Evolutionary conservation across 2,888 invertebrate species (phyloP).

Genomic region (Cheilosia vulpina): DNA sequence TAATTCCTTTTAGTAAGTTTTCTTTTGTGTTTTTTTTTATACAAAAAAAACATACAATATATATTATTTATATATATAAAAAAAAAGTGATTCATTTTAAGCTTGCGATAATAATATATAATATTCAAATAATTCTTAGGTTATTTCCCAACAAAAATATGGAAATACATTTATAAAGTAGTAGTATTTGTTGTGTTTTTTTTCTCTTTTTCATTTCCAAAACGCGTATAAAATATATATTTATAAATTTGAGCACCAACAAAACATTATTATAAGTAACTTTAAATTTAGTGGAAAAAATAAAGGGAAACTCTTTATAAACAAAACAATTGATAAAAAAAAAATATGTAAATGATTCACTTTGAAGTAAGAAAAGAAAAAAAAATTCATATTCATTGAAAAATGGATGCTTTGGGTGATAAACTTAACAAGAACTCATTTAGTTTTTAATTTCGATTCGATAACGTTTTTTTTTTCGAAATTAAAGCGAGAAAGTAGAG

Average conservation of each 20-base stretch:
- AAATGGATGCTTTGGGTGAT: slow-evolving; percentile 2
- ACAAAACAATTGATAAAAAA: slow-evolving; percentile 52
- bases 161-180: slow-evolving; percentile 15
- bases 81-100: slow-evolving; percentile 43
- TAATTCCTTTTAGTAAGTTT: slow-evolving; percentile 57
- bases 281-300: slow-evolving; percentile 57
- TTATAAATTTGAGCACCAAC: slow-evolving; percentile 70
- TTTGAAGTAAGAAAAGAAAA: slow-evolving; percentile 28
- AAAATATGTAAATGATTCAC: slow-evolving; percentile 56
- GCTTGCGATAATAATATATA: slow-evolving; percentile 30
- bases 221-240: slow-evolving; percentile 40
- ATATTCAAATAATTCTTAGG: slow-evolving; percentile 52
- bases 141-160: slow-evolving; percentile 44
- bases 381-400: slow-evolving; percentile 38
- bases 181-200: slow-evolving; percentile 1
- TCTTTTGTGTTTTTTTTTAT: slow-evolving; percentile 18
- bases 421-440: slow-evolving; percentile 28
- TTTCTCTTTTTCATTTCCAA: slow-evolving; percentile 28
- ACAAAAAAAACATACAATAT: slow-evolving; percentile 54
- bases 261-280: slow-evolving; percentile 53
- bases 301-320: slow-evolving; percentile 13
- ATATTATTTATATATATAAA: slow-evolving; percentile 69
- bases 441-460: neutral
- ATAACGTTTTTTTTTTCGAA: neutral
- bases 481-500: slow-evolving; percentile 1